These are phyloP conservation scores for Lucilia sericata DNA, from an alignment of 1,140 invertebrate genomes.

Conservation along the genomic window DNA sequence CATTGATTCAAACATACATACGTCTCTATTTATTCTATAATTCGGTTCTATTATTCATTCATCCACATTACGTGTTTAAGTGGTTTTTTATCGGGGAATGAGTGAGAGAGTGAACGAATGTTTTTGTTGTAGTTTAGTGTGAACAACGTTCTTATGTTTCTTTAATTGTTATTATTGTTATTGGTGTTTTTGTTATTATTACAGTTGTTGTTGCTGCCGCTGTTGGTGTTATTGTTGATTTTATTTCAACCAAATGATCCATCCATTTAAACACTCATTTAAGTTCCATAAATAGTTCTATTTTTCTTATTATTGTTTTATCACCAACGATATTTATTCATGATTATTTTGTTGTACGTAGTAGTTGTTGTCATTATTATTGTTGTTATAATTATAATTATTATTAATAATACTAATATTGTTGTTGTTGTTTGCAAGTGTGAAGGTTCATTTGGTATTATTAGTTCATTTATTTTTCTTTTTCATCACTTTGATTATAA, in stretches of 20 bases:
- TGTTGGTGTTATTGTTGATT: not conserved
- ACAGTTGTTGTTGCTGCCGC: not conserved
- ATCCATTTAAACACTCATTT: conserved; percentile 17
- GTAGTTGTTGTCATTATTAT: no score
- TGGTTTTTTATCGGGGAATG: not conserved
- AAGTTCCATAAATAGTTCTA: not conserved
- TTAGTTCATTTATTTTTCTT: not conserved
- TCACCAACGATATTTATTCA: not conserved
- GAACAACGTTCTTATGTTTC: conserved; percentile 14
- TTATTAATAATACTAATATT: no score
- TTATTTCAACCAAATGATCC: conserved; percentile 13
- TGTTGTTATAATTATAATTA: no score
- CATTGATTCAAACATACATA: not conserved
- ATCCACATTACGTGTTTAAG: conserved; percentile 31
- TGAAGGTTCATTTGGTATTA: not conserved
- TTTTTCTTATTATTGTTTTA: not conserved
- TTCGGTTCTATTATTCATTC: no score
- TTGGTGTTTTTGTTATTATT: not conserved
- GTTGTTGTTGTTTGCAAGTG: not conserved
- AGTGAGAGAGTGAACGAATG: not conserved
- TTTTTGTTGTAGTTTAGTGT: not conserved
- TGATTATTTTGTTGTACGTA: not conserved
- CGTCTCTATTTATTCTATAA: no score
- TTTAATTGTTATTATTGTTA: conserved; percentile 24
- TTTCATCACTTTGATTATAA: conserved; percentile 1